Evolutionary conservation across 2,113 vertebrate species (phyloP), one percentile per base, ranked within the genome.

Genomic region (Corydoras sp.): DNA sequence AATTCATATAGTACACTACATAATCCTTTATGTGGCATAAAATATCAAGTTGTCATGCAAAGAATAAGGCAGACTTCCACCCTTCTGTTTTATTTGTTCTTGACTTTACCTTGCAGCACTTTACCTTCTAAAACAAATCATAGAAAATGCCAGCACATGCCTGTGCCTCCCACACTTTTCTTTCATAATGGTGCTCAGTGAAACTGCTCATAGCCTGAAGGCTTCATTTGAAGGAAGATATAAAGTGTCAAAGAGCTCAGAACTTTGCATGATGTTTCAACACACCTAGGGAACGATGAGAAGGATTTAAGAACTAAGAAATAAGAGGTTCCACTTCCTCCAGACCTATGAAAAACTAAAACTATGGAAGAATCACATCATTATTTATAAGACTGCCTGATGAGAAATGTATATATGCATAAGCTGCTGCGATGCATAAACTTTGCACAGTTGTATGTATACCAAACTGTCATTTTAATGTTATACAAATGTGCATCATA

Each of bases 161-260:
- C 71, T 65, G 68, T 18, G 48, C 18, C 76, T 65, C 59, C 77
- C 66, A 71, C 58, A 35, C 72, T 56, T 3, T 77, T 73, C 78
- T 71, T 62, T 76, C 35, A 43, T 43, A 43, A 74, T 81, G 80
- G 81, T 75, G 76, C 81, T 69, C 54, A 77, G 83, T 73, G 58
- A 82, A 80, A 77, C 71, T 18, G 6, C 73, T 71, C 77, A 74
- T 18, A 30, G 71, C 64, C 60, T 10, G 53, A 54, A 78, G 71
- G 69, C 68, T 69, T 62, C 30, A 60, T 79, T 72, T 75, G 24
- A 68, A 76, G 35, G 65, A 80, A 85, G 84, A 81, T 84, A 82
- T 84, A 68, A 64, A 82, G 60, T 83, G 81, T 74, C 81, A 78
- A 24, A 51, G 10, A n/a, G 18, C 10, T 64, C 58, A 54, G 64